Base-by-base conservation (phyloP, 2,797 vertebrate species). In the Myripristis murdjan region DNA sequence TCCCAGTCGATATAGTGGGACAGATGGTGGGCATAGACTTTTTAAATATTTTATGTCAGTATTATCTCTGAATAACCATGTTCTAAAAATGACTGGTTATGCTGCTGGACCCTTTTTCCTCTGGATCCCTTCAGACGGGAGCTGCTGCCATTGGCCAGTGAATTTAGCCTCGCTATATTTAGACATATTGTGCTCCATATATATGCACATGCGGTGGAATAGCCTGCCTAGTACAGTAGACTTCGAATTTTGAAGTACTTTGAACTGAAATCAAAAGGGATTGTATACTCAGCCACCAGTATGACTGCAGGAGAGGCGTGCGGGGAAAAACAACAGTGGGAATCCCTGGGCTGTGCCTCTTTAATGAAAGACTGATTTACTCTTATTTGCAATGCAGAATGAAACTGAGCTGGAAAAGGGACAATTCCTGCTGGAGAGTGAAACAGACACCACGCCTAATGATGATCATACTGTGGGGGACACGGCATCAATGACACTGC, bases 1-100 rank as follows among this genome's bases (percentile, higher is more conserved):
- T 53, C 35, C 11, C 3, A 10, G 24, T 43, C 28, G 22, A 63
- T 8, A 18, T 28, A 28, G 18, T n/a, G 11, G 28, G 54, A 49
- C 6, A 14, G 47, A 52, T 22, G 41, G 63, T 20, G 23, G 63
- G 56, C 10, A 54, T 28, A 6, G 37, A 48, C 60, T 11, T 55
- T 72, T 76, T 90, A 41, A 90, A 88, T 90, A 90, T 70, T 89
- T 83, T 85, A 70, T 57, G 69, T 11, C 62, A 31, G 47, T 67
- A 86, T 82, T 80, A 87, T 75, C 74, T 87, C 76, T 31, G 66
- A 86, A 88, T 83, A 76, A 81, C 73, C 60, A 14, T 16, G 39
- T 71, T 82, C 88, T 83, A 89, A 89, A 89, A 77, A 75, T 57
- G 43, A 18, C 61, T 49, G 63, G 73, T 56, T 48, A 33, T n/a